Conservation (phyloP, 1,140 invertebrate genomes). For the Aphaenogaster ashmeadi region DNA sequence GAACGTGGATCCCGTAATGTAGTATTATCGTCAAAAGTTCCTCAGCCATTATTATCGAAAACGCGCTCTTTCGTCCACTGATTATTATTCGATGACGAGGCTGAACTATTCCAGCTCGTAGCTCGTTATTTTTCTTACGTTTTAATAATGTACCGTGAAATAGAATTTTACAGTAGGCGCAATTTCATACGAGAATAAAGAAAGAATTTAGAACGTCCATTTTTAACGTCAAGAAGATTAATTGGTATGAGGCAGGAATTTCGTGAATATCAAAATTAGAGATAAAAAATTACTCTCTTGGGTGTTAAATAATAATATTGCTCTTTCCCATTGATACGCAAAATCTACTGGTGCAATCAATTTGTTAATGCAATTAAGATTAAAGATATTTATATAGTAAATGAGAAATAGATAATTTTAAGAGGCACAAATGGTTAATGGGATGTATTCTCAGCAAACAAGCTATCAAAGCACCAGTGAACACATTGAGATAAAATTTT, state of each 20-base stretch:
- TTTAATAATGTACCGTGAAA: slow-evolving; percentile 14
- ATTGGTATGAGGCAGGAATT: slow-evolving; percentile 24
- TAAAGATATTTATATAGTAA: slow-evolving; percentile 23
- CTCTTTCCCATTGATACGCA: not conserved
- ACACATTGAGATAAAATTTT: not conserved
- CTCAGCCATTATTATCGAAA: slow-evolving; percentile 39
- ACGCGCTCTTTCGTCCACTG: slow-evolving; percentile 17
- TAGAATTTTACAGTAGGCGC: not conserved
- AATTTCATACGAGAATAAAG: slow-evolving; percentile 26
- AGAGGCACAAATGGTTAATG: not conserved
- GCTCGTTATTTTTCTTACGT: slow-evolving; percentile 16
- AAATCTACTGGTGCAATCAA: not conserved
- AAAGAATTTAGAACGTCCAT: slow-evolving; percentile 15
- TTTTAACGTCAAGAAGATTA: slow-evolving; percentile 29
- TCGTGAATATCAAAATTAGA: slow-evolving; percentile 39
- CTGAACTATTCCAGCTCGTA: not conserved
- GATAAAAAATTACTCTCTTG: slow-evolving; percentile 7
- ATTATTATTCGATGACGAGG: slow-evolving; percentile 54
- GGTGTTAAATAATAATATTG: slow-evolving; percentile 24
- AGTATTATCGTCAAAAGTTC: slow-evolving; percentile 63
- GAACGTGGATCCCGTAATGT: slow-evolving; percentile 64
- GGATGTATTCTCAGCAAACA: not conserved
- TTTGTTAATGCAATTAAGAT: not conserved
- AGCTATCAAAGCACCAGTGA: not conserved
- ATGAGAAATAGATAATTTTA: not conserved